Percentiles rank a stretch among this genome's conserved stretches.
These are phyloP conservation scores for Syngnathoides biaculeatus DNA, from an alignment of 2,113 vertebrate genomes.

Conservation along the genomic window DNA sequence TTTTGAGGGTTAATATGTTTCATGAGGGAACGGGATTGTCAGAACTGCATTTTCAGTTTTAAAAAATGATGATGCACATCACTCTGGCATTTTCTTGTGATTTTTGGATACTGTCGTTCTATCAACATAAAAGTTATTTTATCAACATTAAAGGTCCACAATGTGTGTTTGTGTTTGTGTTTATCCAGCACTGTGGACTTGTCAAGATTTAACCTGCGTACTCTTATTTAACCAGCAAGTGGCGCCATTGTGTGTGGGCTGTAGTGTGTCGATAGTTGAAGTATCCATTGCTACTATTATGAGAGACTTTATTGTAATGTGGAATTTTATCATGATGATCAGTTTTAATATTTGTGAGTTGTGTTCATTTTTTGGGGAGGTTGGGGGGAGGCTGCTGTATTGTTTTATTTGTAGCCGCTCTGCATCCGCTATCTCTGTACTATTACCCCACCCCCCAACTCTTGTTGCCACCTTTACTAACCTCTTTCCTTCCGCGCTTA, in stretches of 20 bases:
- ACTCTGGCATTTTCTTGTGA: background rate
- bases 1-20: background rate
- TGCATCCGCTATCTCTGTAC: background rate
- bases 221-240: constrained; percentile 19
- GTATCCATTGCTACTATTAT: background rate
- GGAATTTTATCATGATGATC: background rate
- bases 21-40: background rate
- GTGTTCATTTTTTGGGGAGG: background rate
- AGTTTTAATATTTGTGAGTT: background rate
- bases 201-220: constrained; percentile 22
- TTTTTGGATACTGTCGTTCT: background rate
- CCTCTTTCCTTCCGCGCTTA: constrained; percentile 28
- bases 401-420: background rate
- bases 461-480: constrained; percentile 20
- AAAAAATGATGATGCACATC: background rate
- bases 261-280: background rate
- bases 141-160: background rate
- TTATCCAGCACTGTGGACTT: background rate
- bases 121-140: background rate
- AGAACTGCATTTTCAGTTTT: background rate
- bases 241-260: constrained; percentile 17
- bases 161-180: background rate
- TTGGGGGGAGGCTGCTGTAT: background rate
- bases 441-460: background rate
- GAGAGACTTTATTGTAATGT: background rate